Evolutionary conservation across 2,113 vertebrate species (phyloP).

Genomic region (Myiagra hebetior): DNA sequence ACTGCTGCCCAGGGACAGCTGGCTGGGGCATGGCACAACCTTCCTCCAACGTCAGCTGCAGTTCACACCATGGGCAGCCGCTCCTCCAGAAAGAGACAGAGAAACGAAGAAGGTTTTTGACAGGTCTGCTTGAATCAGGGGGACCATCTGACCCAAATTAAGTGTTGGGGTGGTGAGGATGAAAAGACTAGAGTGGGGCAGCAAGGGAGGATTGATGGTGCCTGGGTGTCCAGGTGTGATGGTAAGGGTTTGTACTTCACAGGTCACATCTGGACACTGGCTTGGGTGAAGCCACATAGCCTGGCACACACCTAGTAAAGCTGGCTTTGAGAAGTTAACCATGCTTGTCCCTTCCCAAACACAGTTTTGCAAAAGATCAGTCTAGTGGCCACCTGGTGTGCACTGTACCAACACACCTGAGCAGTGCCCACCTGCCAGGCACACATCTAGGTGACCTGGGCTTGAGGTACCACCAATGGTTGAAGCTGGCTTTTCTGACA

Average conservation of each 20-base stretch:
- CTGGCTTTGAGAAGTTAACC: background rate
- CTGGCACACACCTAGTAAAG: background rate
- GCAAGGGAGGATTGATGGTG: background rate
- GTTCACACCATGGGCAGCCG: fast-evolving
- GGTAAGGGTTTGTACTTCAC: background rate
- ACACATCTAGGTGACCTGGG: too few relatives aligned
- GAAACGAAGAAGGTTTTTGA: background rate
- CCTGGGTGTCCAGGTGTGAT: background rate
- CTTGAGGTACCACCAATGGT: background rate
- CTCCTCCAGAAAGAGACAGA: background rate
- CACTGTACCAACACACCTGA: background rate
- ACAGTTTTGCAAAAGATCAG: background rate
- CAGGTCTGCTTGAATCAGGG: fast-evolving
- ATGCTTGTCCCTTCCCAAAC: background rate
- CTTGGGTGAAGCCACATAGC: background rate
- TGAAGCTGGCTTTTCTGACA: background rate
- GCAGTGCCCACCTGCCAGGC: background rate
- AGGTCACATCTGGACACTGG: background rate
- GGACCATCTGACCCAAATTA: background rate
- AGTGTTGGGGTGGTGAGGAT: background rate
- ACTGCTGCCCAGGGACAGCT: background rate
- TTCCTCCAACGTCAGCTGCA: fast-evolving
- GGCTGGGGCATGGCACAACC: background rate
- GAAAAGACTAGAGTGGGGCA: fast-evolving
- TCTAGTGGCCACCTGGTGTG: background rate